phyloP scores from a whole-genome alignment of 2,113 vertebrate species.

The Corythornis cristatus region DNA sequence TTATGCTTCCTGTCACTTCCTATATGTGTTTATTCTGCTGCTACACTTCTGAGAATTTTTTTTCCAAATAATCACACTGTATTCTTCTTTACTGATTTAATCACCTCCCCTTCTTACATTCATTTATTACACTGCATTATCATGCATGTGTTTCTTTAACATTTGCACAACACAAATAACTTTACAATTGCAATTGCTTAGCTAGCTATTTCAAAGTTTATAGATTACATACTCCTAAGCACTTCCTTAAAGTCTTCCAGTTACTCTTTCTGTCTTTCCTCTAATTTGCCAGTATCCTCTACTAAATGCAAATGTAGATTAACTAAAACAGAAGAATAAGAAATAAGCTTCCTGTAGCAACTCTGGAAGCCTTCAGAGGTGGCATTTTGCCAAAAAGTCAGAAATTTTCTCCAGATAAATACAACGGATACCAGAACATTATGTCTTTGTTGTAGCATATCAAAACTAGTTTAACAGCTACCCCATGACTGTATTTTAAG shows the following conservation, averaged over 20 bases:
- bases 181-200: not conserved
- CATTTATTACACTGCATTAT: not conserved
- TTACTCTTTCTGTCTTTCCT: not conserved
- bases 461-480: not conserved
- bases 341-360: not conserved
- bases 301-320: not conserved
- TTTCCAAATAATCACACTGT: not conserved
- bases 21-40: not conserved
- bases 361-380: not conserved
- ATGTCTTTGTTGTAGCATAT: not conserved
- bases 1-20: not conserved
- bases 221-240: not conserved
- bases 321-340: not conserved
- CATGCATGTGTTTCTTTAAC: not conserved
- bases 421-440: fast-evolving
- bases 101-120: not conserved
- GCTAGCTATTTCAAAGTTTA: not conserved
- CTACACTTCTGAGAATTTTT: not conserved
- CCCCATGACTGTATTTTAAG: not conserved
- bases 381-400: not conserved
- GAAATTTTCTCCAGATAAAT: not conserved
- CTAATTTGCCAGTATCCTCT: not conserved
- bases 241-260: not conserved
- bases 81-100: not conserved
- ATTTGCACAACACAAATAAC: not conserved